A percentile compares a stretch with the other conserved stretches of the same genome.
These are phyloP conservation scores for Eupeodes corollae DNA, from an alignment of 1,140 invertebrate genomes.

Conservation along the genomic window DNA sequence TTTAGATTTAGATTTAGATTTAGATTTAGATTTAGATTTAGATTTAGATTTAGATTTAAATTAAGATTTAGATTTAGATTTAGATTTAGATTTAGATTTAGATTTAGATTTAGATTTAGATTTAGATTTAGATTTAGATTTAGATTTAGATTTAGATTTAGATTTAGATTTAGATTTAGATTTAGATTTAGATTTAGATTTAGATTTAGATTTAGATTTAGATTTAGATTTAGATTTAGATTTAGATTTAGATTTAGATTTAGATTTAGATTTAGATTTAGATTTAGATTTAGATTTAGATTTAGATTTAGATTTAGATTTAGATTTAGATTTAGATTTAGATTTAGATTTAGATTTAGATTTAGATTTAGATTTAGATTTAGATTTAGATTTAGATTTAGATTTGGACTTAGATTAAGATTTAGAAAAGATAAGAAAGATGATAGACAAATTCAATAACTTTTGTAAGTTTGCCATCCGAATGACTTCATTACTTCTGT, in stretches of 20 bases:
- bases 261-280: neutral
- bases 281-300: neutral
- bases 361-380: neutral
- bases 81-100: conserved; percentile 1
- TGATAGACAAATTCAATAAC: too few species aligned
- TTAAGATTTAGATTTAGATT: neutral
- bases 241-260: neutral
- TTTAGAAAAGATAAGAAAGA: too few species aligned
- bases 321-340: neutral
- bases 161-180: conserved; percentile 1
- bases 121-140: conserved; percentile 1
- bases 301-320: neutral
- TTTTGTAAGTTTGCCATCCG: too few species aligned
- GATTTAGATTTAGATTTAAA: neutral
- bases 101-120: conserved; percentile 1
- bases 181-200: neutral
- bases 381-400: neutral
- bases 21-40: neutral
- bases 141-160: conserved; percentile 1
- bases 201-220: neutral
- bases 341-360: neutral
- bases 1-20: too few species aligned
- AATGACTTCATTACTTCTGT: too few species aligned
- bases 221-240: neutral
- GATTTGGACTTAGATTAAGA: too few species aligned